Percentiles rank a stretch among this genome's conserved stretches.
These are phyloP conservation scores for Huso huso DNA, from an alignment of 2,797 vertebrate genomes.

Conservation along the genomic window DNA sequence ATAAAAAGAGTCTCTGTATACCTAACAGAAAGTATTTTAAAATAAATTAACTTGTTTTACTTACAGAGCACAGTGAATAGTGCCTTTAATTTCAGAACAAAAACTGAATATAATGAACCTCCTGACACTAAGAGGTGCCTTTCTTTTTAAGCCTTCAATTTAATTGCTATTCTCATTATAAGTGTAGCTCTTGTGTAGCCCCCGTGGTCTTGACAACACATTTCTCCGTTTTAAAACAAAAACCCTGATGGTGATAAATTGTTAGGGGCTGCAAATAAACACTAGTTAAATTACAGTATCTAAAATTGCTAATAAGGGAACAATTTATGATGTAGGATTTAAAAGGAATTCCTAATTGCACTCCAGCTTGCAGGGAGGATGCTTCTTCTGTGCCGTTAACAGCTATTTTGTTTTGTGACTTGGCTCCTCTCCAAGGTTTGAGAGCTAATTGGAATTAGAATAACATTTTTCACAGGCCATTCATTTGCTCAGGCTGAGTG, in stretches of 20 bases:
- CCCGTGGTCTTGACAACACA: constrained; percentile 60
- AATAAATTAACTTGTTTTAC: too few species aligned
- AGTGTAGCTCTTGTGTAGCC: constrained; percentile 63
- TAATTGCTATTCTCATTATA: constrained; percentile 69
- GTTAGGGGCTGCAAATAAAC: constrained; percentile 93
- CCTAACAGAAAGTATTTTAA: too few species aligned
- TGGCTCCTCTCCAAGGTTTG: constrained; percentile 87
- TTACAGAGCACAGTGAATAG: too few species aligned
- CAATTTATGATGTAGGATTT: constrained; percentile 97
- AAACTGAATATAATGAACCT: constrained; percentile 59
- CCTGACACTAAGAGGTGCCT: constrained; percentile 52
- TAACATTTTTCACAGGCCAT: constrained; percentile 97
- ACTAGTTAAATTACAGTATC: constrained; percentile 84
- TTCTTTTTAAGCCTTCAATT: constrained; percentile 64
- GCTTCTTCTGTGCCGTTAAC: constrained; percentile 55
- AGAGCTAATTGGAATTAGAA: constrained; percentile 99
- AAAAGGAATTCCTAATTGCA: constrained; percentile 91
- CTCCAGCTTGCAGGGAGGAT: constrained; percentile 86
- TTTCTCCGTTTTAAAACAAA: constrained; percentile 53
- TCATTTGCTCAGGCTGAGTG: constrained; percentile 89
- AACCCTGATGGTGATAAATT: constrained; percentile 79
- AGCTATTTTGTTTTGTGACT: constrained; percentile 52
- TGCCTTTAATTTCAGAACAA: constrained; percentile 49
- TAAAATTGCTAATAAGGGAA: constrained; percentile 87
- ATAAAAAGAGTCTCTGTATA: too few species aligned